These are phyloP conservation scores for Chrysocyon brachyurus DNA, from an alignment of 2,797 vertebrate species.

Conservation along the genomic window DNA sequence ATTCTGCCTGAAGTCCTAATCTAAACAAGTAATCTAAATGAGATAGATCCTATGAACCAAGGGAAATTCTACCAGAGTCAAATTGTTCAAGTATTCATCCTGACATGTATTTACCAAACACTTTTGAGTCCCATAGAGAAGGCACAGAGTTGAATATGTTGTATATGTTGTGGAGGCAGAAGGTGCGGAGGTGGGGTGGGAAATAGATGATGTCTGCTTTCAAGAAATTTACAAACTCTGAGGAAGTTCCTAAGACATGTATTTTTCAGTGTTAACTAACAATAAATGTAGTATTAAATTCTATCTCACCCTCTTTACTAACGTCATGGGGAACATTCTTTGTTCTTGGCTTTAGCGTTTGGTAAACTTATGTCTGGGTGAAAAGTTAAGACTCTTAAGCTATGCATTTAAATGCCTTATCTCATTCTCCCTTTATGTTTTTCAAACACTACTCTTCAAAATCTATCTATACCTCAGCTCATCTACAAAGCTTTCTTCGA, in stretches of 20 bases:
- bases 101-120: slow-evolving; percentile 27
- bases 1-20: not conserved
- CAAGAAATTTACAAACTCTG: slow-evolving; percentile 42
- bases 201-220: slow-evolving; percentile 40
- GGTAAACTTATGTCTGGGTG: not conserved
- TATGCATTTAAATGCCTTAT: not conserved
- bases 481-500: slow-evolving; percentile 44
- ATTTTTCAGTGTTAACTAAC: slow-evolving; percentile 41
- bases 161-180: not conserved
- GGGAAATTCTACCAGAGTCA: not conserved
- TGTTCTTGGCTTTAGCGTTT: not conserved
- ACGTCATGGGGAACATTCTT: not conserved
- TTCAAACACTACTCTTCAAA: not conserved
- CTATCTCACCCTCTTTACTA: not conserved
- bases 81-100: not conserved
- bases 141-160: not conserved
- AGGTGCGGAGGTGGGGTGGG: slow-evolving; percentile 48
- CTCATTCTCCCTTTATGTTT: not conserved
- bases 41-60: not conserved
- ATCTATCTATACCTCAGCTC: not conserved
- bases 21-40: not conserved
- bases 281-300: not conserved
- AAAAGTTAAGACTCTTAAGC: not conserved
- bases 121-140: not conserved
- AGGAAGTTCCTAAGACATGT: not conserved